phyloP scores from a whole-genome alignment of 2,797 vertebrate species.

The Acipenser oxyrinchus region DNA sequence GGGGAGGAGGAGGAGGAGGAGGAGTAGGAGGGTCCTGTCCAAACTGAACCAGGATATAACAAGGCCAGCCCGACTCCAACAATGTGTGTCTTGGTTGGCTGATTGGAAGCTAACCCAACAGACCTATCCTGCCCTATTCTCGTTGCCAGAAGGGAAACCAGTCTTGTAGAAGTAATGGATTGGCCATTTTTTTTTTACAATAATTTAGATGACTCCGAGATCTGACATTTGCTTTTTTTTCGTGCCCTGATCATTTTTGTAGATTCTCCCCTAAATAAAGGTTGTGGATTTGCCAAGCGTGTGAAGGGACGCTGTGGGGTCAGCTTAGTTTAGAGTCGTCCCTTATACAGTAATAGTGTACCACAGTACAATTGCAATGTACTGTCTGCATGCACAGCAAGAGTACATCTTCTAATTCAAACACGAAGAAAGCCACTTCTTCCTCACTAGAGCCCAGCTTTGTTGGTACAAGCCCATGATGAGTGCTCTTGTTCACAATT shows the following conservation, averaged over 20 bases:
- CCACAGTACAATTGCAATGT: too few relatives aligned
- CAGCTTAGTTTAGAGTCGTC: too few relatives aligned
- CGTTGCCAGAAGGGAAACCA: constrained; percentile 17
- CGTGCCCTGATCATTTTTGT: background rate
- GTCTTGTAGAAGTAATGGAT: constrained; percentile 20
- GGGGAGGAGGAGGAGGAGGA: background rate
- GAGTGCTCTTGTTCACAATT: too few relatives aligned
- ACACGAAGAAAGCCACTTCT: too few relatives aligned
- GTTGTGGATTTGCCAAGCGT: too few relatives aligned
- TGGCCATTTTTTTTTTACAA: background rate
- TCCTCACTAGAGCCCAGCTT: too few relatives aligned
- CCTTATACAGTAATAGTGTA: too few relatives aligned
- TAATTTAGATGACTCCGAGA: constrained; percentile 14
- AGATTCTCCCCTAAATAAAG: constrained; percentile 1
- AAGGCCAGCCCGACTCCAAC: background rate
- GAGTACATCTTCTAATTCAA: too few relatives aligned
- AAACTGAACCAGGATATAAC: constrained; percentile 6
- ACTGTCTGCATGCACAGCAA: too few relatives aligned
- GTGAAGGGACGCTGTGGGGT: too few relatives aligned
- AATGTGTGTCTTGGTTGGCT: background rate
- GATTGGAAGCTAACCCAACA: constrained; percentile 4
- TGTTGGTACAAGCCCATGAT: too few relatives aligned
- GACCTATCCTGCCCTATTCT: constrained; percentile 11
- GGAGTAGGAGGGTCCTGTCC: background rate
- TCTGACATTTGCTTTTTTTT: constrained; percentile 9